These are phyloP conservation scores for Psilopsiagon aurifrons DNA, from an alignment of 2,113 vertebrate species.

Conservation along the genomic window DNA sequence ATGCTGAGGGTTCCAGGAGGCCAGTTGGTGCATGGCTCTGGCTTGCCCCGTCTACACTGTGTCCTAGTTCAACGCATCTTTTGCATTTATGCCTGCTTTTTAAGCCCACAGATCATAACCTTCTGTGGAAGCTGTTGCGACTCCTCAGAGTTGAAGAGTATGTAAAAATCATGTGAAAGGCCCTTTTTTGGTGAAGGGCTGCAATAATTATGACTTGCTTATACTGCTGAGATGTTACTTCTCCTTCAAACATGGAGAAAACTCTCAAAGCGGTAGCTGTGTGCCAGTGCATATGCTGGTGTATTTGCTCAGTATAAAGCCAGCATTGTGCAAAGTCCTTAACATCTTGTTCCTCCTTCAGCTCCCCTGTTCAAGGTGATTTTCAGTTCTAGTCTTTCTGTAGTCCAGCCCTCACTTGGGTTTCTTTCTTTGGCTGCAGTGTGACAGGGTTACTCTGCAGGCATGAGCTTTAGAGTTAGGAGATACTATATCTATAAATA, in stretches of 20 bases:
- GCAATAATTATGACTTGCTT: neutral
- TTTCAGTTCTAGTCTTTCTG: neutral
- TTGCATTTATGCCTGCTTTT: neutral
- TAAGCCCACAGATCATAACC: neutral
- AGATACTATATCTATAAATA: neutral
- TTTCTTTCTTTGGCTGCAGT: neutral
- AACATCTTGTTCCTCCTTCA: neutral
- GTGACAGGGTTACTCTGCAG: neutral
- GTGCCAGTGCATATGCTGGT: neutral
- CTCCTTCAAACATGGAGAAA: neutral
- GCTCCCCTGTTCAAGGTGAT: neutral
- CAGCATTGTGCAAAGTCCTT: neutral
- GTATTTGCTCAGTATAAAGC: neutral
- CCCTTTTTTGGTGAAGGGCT: neutral
- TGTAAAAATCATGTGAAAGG: neutral
- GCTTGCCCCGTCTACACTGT: neutral
- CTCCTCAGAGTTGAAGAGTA: neutral
- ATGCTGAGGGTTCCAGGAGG: neutral
- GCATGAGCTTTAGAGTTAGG: neutral
- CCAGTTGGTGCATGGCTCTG: rapidly evolving
- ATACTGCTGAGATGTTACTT: neutral
- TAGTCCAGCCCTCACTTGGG: neutral
- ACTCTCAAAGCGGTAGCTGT: neutral
- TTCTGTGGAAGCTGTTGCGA: neutral
- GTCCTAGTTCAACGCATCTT: rapidly evolving